These are phyloP conservation scores for Pimpla rufipes DNA, from an alignment of 2,888 invertebrate genomes.

Conservation along the genomic window DNA sequence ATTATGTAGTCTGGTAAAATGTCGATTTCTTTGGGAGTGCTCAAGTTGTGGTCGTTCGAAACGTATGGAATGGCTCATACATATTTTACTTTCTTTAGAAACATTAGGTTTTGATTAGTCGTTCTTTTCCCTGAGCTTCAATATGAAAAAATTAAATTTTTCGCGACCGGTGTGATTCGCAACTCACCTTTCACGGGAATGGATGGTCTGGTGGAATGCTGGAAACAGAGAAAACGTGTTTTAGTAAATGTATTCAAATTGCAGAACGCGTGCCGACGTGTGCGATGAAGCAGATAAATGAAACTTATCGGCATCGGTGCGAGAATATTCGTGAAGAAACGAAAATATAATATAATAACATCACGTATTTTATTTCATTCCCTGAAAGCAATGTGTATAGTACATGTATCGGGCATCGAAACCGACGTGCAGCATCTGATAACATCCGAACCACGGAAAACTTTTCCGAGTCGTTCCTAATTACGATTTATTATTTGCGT, in stretches of 20 bases:
- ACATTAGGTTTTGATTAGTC: too few species aligned
- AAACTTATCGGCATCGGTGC: slow-evolving; percentile 49
- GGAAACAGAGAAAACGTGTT: slow-evolving; percentile 72
- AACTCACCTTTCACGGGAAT: slow-evolving; percentile 84
- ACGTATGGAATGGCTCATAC: too few species aligned
- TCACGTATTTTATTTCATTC: slow-evolving; percentile 40
- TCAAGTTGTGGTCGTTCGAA: too few species aligned
- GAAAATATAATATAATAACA: slow-evolving; percentile 66
- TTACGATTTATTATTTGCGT: slow-evolving; percentile 46
- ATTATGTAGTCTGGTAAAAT: too few species aligned
- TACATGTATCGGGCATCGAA: slow-evolving; percentile 61
- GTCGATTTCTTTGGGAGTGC: too few species aligned
- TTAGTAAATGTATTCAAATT: slow-evolving; percentile 31
- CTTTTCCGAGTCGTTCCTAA: slow-evolving; percentile 1
- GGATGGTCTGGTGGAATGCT: slow-evolving; percentile 84
- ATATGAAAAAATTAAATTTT: neutral
- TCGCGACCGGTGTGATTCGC: neutral
- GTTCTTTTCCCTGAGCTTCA: neutral
- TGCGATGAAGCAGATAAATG: slow-evolving; percentile 67
- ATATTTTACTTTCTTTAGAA: too few species aligned
- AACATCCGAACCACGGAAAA: slow-evolving; percentile 1
- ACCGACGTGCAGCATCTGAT: slow-evolving; percentile 23
- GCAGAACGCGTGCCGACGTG: slow-evolving; percentile 59
- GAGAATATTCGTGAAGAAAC: slow-evolving; percentile 43
- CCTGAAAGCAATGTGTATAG: slow-evolving; percentile 71